Conservation (phyloP, 2,888 invertebrate species). For the Hirtodrosophila histrioides region DNA sequence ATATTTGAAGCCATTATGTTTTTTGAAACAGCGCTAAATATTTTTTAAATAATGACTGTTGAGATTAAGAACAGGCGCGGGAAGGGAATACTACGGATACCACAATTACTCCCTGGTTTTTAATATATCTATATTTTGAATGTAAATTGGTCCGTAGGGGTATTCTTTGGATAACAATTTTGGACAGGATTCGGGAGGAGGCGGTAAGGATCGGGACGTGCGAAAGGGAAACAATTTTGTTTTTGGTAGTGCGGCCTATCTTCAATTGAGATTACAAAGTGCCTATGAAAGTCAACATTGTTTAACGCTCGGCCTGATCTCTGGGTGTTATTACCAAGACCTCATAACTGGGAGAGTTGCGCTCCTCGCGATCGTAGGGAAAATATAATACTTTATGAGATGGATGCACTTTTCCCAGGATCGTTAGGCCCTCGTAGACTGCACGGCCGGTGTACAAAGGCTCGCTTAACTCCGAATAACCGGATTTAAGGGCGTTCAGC, state of each 20-base stretch:
- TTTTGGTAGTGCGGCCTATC: no score
- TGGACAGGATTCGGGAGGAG: no score
- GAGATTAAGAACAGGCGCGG: not conserved
- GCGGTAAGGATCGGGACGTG: no score
- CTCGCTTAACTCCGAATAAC: constrained; percentile 69
- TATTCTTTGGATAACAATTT: no score
- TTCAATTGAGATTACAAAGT: no score
- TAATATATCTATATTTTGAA: no score
- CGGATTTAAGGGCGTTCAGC: constrained; percentile 59
- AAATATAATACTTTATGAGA: constrained; percentile 74
- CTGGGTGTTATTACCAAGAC: constrained; percentile 66
- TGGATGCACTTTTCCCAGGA: constrained; percentile 78
- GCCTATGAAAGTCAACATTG: no score
- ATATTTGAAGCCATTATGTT: constrained; percentile 7
- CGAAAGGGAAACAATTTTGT: no score
- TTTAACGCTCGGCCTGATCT: constrained; percentile 52
- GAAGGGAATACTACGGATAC: no score
- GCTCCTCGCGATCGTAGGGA: constrained; percentile 61
- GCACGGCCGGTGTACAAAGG: constrained; percentile 69
- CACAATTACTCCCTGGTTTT: no score
- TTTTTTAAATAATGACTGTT: not conserved
- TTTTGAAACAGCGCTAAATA: no score
- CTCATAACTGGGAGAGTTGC: constrained; percentile 64
- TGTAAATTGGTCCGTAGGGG: no score
- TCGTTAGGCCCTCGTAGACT: constrained; percentile 36